Evolutionary conservation across 2,113 vertebrate genomes (phyloP), one percentile per base, ranked within the genome.

Genomic region (Aptenodytes forsteri): DNA sequence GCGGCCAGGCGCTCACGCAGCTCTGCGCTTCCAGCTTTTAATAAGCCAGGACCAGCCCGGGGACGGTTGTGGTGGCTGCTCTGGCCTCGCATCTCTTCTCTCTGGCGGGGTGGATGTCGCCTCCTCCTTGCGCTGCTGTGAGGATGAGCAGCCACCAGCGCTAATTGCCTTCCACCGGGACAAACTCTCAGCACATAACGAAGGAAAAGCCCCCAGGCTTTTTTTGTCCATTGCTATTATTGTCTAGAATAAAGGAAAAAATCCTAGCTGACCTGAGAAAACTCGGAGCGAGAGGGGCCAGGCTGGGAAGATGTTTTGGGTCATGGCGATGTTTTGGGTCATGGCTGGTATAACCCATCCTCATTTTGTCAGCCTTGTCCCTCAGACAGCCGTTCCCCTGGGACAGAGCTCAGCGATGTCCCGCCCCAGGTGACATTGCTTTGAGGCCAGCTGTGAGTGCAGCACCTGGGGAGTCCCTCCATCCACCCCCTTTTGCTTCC

Each of bases 1-100:
- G 8, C 0, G 7, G 58, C 62, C 47, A 4, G 69, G 55, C 0
- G 0, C 58, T 87, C 18, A 7, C 0, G 1, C 59, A 34, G 27
- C 34, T 36, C 30, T 0, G 21, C 0, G 1, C 6, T 52, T 49
- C 61, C 40, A 7, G 22, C 38, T 14, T 44, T 4, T 13, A 13
- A 3, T 5, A 42, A 65, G 16, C 6, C 10, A 4, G 67, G 54
- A 52, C 5, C 73, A 30, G 44, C 13, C 30, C 0, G 1, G 30
- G 38, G 75, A 9, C 0, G 5, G 46, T 12, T 1, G 3, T 0
- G 0, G 22, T 6, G 20, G 32, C 47, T 19, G 23, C 21, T 3
- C 46, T 23, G 25, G 27, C 56, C 66, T 32, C 1, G 0, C 16
- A 2, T 7, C 65, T 10, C 32, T 11, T 6, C 16, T 26, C 25